These are phyloP conservation scores for Lagorchestes hirsutus DNA, from an alignment of 2,797 vertebrate species.

Conservation along the genomic window DNA sequence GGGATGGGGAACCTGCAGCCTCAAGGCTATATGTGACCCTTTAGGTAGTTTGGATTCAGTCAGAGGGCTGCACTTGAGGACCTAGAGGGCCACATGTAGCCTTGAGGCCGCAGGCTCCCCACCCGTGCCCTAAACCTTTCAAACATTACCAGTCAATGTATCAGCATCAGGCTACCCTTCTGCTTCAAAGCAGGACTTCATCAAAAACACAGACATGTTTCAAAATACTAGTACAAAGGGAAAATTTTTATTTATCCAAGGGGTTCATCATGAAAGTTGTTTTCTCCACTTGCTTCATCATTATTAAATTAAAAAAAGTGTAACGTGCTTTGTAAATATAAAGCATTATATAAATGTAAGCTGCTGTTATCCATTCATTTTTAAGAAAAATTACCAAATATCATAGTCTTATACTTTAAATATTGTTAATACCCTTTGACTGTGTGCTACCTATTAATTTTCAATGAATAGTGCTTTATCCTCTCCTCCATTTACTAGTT, in stretches of 20 bases:
- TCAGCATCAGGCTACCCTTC: background rate
- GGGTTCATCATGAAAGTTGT: background rate
- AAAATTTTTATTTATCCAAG: background rate
- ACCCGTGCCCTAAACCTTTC: background rate
- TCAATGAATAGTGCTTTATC: background rate
- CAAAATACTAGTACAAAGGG: background rate
- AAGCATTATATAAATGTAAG: background rate
- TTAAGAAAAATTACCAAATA: background rate
- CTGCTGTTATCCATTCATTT: background rate
- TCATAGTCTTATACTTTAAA: slow-evolving; percentile 1
- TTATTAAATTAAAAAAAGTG: background rate
- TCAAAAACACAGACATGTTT: background rate
- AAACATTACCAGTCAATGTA: background rate
- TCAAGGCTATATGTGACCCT: no score
- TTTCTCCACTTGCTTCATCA: background rate
- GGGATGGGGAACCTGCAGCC: no score
- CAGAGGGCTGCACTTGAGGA: no score
- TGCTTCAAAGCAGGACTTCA: background rate
- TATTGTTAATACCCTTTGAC: slow-evolving; percentile 8
- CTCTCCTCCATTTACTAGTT: background rate
- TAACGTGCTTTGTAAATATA: background rate
- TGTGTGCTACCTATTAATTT: background rate
- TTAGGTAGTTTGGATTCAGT: no score
- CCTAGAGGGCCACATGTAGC: no score
- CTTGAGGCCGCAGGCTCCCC: no score